phyloP scores from a whole-genome alignment of 2,113 vertebrate genomes.

The Paramormyrops kingsleyae region DNA sequence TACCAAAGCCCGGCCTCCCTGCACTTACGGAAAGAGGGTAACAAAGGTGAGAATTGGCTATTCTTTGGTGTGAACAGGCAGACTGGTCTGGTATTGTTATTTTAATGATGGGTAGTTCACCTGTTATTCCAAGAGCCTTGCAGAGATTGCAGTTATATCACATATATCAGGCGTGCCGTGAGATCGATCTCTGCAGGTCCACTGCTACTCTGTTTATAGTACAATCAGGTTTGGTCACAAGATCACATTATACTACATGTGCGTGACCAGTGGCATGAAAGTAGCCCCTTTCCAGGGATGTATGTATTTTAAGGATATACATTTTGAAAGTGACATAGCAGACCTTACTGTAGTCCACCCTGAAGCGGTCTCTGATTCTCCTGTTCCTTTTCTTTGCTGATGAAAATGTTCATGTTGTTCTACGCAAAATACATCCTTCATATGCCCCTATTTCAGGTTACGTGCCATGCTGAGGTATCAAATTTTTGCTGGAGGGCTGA shows the following conservation, averaged over 20 bases:
- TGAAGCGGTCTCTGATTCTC: neutral
- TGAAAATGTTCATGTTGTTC: neutral
- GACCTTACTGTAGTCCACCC: neutral
- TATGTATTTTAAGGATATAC: neutral
- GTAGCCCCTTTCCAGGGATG: neutral
- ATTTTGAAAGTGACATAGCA: neutral
- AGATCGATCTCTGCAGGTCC: neutral
- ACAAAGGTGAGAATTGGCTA: constrained; percentile 48
- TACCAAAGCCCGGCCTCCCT: constrained; percentile 64
- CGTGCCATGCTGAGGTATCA: neutral
- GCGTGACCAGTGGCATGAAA: neutral
- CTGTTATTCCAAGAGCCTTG: neutral
- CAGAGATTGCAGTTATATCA: neutral
- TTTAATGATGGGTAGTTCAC: neutral
- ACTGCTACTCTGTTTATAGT: neutral
- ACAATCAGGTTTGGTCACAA: neutral
- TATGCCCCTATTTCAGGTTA: neutral
- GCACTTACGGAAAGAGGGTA: constrained; percentile 72
- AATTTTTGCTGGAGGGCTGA: neutral
- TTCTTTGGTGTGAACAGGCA: neutral
- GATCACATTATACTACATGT: neutral
- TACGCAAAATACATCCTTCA: neutral
- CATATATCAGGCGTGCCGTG: neutral
- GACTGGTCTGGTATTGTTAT: neutral
- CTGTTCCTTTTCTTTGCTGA: neutral